Conservation (phyloP, 1,140 invertebrate genomes). For the Galleria mellonella region DNA sequence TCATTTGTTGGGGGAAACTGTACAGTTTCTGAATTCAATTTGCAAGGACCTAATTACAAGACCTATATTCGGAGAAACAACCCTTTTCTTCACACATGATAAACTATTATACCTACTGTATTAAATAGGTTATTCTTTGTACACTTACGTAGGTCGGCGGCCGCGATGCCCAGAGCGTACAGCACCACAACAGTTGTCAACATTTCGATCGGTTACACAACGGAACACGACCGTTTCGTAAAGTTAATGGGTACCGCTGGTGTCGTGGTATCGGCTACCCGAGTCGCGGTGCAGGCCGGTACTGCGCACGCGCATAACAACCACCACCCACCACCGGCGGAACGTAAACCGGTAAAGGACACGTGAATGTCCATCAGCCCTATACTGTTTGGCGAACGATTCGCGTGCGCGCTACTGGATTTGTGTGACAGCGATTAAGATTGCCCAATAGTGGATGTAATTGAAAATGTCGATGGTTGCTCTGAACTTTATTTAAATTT, state of each 20-base stretch:
- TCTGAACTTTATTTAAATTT: no score
- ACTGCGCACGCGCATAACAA: slow-evolving; percentile 29
- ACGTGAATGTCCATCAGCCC: slow-evolving; percentile 45
- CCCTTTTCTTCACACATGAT: no score
- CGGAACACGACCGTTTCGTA: slow-evolving; percentile 8
- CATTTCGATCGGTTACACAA: slow-evolving; percentile 44
- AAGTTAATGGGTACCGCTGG: slow-evolving; percentile 12
- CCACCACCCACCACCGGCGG: slow-evolving; percentile 25
- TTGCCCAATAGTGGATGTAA: no score
- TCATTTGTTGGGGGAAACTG: no score
- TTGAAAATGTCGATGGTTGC: no score
- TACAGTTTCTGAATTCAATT: no score
- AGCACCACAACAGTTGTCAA: slow-evolving; percentile 35
- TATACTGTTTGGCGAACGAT: slow-evolving; percentile 12
- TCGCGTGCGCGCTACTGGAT: no score
- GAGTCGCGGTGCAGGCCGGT: slow-evolving; percentile 38
- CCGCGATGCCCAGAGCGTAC: slow-evolving; percentile 37
- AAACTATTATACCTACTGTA: no score
- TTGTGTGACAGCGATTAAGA: no score
- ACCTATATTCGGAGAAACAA: no score
- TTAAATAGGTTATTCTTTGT: no score
- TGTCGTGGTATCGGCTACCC: slow-evolving; percentile 34
- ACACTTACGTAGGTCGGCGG: slow-evolving; percentile 55
- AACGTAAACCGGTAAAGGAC: slow-evolving; percentile 25
- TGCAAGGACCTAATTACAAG: no score